Percentiles rank a stretch among this genome's conserved stretches.
Conservation (phyloP, 2,888 invertebrate genomes). For the Drepana falcataria region DNA sequence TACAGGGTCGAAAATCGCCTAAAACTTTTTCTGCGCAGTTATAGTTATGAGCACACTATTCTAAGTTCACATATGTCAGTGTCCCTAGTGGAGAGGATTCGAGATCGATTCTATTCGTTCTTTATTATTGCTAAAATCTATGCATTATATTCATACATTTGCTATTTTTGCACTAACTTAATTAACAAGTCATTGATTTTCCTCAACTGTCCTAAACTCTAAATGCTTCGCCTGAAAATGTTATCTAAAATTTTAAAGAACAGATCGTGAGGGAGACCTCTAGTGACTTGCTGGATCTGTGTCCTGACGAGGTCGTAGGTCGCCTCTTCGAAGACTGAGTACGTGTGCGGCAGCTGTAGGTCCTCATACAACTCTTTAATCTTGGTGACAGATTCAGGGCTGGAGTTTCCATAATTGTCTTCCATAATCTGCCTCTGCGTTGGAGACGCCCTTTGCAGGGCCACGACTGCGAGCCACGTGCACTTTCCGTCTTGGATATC, state of each 20-base stretch:
- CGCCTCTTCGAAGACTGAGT: constrained; percentile 89
- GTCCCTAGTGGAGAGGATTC: neutral
- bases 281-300: constrained; percentile 90
- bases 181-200: neutral
- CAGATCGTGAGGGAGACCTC: constrained; percentile 87
- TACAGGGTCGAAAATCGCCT: too few relatives aligned
- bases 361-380: constrained; percentile 89
- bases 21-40: too few relatives aligned
- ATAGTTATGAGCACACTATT: too few relatives aligned
- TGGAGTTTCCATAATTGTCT: constrained; percentile 86
- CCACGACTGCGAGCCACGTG: constrained; percentile 95
- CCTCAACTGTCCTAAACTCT: constrained; percentile 26
- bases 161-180: neutral
- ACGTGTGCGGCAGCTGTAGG: constrained; percentile 86
- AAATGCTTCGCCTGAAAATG: constrained; percentile 86
- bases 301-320: constrained; percentile 89
- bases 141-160: neutral
- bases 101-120: constrained; percentile 2
- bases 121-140: neutral
- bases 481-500: constrained; percentile 98
- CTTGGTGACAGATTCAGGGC: constrained; percentile 81
- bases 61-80: too few relatives aligned
- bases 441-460: constrained; percentile 86
- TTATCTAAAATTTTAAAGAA: constrained; percentile 90
- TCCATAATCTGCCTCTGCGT: constrained; percentile 85